These are phyloP conservation scores for Drosophila aldrichi DNA, from an alignment of 2,888 invertebrate genomes.

Conservation along the genomic window DNA sequence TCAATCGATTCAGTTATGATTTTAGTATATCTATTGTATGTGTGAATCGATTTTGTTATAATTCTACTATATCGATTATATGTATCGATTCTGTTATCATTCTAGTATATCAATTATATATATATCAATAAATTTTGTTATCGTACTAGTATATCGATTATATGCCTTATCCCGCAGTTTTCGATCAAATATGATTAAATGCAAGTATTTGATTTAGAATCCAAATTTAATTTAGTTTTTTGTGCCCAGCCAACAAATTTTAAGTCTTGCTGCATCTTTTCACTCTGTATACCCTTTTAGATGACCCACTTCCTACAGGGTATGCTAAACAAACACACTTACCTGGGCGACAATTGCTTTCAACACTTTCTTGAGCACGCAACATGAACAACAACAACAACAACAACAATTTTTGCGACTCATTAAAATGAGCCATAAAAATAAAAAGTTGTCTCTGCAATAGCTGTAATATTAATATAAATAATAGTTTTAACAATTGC, in stretches of 20 bases:
- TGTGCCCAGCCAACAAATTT: no score
- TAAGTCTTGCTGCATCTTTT: no score
- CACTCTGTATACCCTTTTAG: background rate
- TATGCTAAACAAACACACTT: conserved; percentile 19
- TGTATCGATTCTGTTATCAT: no score
- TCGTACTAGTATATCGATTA: background rate
- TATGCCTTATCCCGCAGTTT: background rate
- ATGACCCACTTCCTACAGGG: background rate
- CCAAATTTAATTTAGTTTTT: background rate
- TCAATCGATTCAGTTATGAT: no score
- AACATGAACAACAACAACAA: conserved; percentile 35
- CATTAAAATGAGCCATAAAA: conserved; percentile 59
- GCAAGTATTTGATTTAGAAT: no score
- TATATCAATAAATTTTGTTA: no score
- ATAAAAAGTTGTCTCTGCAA: conserved; percentile 18
- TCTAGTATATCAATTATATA: background rate
- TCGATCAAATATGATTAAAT: no score
- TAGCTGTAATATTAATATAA: conserved; percentile 1
- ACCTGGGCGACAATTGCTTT: conserved; percentile 47
- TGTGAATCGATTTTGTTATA: no score
- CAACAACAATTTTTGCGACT: conserved; percentile 40
- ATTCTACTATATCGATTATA: no score
- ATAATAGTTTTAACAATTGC: conserved; percentile 21
- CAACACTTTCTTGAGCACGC: conserved; percentile 72
- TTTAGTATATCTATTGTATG: background rate